Conservation (phyloP, 2,888 invertebrate species). For the Plebejus melissa region DNA sequence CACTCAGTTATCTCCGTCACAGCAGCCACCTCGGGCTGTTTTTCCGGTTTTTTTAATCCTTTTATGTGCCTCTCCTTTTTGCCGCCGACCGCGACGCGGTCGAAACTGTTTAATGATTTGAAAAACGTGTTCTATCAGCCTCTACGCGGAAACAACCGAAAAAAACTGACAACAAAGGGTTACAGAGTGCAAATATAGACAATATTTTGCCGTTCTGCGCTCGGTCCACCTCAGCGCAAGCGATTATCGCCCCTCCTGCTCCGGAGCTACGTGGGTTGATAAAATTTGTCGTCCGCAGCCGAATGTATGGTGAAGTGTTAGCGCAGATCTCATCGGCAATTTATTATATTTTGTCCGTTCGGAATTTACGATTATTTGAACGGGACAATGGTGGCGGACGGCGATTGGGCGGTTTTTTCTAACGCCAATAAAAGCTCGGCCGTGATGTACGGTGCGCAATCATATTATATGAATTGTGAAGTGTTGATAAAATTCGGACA, state of each 20-base stretch:
- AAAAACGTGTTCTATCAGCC: conserved; percentile 80
- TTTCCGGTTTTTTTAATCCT: conserved; percentile 55
- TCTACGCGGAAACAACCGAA: conserved; percentile 76
- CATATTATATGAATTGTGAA: conserved; percentile 44
- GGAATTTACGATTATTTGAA: conserved; percentile 77
- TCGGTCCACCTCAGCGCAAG: conserved; percentile 36
- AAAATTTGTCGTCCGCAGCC: conserved; percentile 37
- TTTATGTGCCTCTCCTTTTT: conserved; percentile 60
- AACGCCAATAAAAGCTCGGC: conserved; percentile 63
- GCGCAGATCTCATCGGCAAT: conserved; percentile 77
- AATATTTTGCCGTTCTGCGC: conserved; percentile 47
- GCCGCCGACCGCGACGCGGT: conserved; percentile 60
- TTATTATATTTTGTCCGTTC: conserved; percentile 78
- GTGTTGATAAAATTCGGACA: conserved; percentile 41
- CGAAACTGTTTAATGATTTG: conserved; percentile 79
- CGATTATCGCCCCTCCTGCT: conserved; percentile 46
- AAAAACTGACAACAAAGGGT: conserved; percentile 76
- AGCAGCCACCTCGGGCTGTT: conserved; percentile 57
- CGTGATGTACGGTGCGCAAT: conserved; percentile 38
- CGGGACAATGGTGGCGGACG: conserved; percentile 60
- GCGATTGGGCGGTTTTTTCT: conserved; percentile 67
- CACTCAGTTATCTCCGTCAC: conserved; percentile 52
- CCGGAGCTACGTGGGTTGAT: conserved; percentile 36
- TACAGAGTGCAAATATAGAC: conserved; percentile 73
- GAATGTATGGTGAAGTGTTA: conserved; percentile 56